phyloP scores from a whole-genome alignment of 2,113 vertebrate genomes.

The Anseranas semipalmata region DNA sequence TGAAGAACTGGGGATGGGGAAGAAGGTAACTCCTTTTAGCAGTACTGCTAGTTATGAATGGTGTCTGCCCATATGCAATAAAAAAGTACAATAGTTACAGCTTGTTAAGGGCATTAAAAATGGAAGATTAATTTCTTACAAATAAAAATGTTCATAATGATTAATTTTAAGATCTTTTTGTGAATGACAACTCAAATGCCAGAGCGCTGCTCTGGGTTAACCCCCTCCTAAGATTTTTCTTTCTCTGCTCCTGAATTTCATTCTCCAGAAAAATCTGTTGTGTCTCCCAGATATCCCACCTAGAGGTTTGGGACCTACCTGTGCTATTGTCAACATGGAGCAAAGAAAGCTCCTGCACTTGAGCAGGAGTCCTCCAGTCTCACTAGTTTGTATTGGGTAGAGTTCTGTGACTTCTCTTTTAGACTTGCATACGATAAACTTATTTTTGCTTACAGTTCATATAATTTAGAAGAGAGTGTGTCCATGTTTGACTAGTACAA shows the following conservation, averaged over 20 bases:
- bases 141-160: background rate
- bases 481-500: background rate
- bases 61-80: background rate
- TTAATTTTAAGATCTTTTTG: background rate
- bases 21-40: background rate
- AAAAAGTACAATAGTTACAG: background rate
- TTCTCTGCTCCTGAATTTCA: background rate
- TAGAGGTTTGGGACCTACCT: background rate
- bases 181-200: background rate
- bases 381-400: background rate
- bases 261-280: background rate
- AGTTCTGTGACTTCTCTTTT: background rate
- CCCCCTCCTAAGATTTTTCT: background rate
- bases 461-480: background rate
- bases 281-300: background rate
- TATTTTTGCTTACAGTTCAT: background rate
- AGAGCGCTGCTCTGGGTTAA: background rate
- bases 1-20: background rate
- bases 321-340: background rate
- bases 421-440: accelerated
- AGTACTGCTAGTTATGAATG: background rate
- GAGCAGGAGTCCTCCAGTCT: background rate
- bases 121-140: background rate
- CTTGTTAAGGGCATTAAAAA: background rate
- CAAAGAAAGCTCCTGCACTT: background rate